A percentile compares a stretch with the other conserved stretches of the same genome.
Evolutionary conservation across 2,797 vertebrate species (phyloP).

Genomic region (Onychomys leucogaster): DNA sequence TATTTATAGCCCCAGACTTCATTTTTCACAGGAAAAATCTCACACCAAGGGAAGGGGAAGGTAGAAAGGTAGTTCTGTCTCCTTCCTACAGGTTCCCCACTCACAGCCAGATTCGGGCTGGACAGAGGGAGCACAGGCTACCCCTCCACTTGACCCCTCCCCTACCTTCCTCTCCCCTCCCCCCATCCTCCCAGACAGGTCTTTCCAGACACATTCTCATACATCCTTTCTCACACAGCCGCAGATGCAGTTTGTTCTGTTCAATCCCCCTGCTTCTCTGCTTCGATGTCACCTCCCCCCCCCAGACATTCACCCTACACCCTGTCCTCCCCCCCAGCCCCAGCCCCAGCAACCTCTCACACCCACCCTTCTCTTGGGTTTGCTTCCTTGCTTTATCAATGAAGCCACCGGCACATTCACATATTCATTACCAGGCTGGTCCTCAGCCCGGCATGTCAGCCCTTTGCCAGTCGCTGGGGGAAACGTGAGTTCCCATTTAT

Average conservation of each 20-base stretch:
- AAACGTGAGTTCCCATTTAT: slow-evolving; percentile 83
- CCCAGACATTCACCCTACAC: background rate
- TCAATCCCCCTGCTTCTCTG: slow-evolving; percentile 52
- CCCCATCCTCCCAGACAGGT: slow-evolving; percentile 17
- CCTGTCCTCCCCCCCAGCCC: background rate
- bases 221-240: slow-evolving; percentile 75
- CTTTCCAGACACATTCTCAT: slow-evolving; percentile 73
- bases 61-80: slow-evolving; percentile 81
- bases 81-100: slow-evolving; percentile 76
- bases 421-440: slow-evolving; percentile 86
- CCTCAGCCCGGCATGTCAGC: slow-evolving; percentile 81
- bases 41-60: slow-evolving; percentile 87
- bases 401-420: slow-evolving; percentile 85
- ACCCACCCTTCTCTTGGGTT: background rate
- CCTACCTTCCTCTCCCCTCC: background rate
- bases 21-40: slow-evolving; percentile 85
- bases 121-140: slow-evolving; percentile 78
- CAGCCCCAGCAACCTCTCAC: background rate
- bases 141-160: background rate
- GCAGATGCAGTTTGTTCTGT: slow-evolving; percentile 74
- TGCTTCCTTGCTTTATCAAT: slow-evolving; percentile 85
- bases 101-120: slow-evolving; percentile 80
- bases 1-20: slow-evolving; percentile 88
- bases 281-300: background rate
- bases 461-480: slow-evolving; percentile 82